phyloP scores from a whole-genome alignment of 2,797 vertebrate species.

The Pterois miles region DNA sequence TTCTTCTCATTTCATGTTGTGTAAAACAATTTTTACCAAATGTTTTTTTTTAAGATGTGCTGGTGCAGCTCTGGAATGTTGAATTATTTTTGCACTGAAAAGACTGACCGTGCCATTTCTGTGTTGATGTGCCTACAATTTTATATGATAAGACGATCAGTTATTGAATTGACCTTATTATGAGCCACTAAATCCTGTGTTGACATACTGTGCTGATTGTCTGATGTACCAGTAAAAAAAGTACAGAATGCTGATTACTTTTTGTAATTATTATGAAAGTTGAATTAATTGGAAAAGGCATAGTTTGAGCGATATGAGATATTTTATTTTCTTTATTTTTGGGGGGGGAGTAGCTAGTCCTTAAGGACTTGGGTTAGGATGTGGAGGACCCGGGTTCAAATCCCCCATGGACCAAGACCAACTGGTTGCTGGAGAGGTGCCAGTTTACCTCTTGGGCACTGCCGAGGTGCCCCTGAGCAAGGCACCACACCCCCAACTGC shows the following conservation, averaged over 20 bases:
- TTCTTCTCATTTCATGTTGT: not conserved
- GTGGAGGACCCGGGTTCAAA: no score
- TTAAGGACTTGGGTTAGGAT: no score
- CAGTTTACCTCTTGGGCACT: no score
- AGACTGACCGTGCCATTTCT: not conserved
- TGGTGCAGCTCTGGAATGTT: not conserved
- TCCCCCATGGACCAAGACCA: no score
- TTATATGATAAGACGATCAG: not conserved
- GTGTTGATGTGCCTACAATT: not conserved
- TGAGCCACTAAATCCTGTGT: not conserved
- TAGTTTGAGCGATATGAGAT: no score
- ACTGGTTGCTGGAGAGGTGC: no score
- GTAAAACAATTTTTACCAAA: not conserved
- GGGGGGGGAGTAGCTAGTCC: no score
- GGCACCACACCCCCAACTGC: no score
- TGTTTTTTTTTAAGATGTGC: not conserved
- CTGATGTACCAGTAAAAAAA: not conserved
- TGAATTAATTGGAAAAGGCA: not conserved
- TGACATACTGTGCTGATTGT: not conserved
- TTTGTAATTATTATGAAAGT: not conserved
- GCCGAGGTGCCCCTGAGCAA: no score
- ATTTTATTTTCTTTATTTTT: no score
- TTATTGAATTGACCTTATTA: not conserved
- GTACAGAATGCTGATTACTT: not conserved
- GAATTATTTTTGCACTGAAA: conserved; percentile 41